Base-by-base conservation (phyloP, 92 coral and sea anemone species). In the Bergia sp. region DNA sequence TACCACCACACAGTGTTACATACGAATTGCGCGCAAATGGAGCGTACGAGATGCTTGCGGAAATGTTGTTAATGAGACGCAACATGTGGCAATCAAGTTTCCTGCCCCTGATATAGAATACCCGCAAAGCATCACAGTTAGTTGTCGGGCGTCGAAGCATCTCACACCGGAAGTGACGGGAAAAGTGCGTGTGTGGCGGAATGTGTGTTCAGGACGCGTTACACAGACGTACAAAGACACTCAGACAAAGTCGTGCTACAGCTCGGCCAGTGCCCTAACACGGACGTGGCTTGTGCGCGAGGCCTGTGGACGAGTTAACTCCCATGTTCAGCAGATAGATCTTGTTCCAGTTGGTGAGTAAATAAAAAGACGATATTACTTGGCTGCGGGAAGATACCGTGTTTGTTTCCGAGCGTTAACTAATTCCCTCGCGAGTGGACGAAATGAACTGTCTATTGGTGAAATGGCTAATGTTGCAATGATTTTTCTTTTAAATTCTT, bases 251-350 rank as follows among this genome's bases (percentile, higher is more conserved):
- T 89, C 89, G 36, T 96, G 99, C 38, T 76, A 86, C 18, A 15
- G 74, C 82, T 53, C 87, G 44, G 91, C 90, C 37, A 93, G 91
- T 61, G 89, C 53, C 15, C 88, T 96, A 72, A 89, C 47, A 18
- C 94, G 99, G 21, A 86, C 66, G 73, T 96, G 99, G 99, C 90
- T 71, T 9, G 98, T 95, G 5, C 71, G 79, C 23, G 95, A 95
- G 64, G 89, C 81, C 23, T 96, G 99, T 85, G 90, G 94, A 3
- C 83, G 86, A 38, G 74, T 38, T 21, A 55, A 43, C 11, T 82
- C 82, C 36, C 90, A 80, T 16, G 72, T 82, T 11, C 98, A 96
- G 89, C 85, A 80, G 37, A 93, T 94, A 77, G 87, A 84, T 11
- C 90, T 94, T 75, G 79, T 91, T 36, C 94, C 95, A 10, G 86